Conservation (phyloP, 2,797 vertebrate genomes). For the Lepidocolaptes lacrymiger region DNA sequence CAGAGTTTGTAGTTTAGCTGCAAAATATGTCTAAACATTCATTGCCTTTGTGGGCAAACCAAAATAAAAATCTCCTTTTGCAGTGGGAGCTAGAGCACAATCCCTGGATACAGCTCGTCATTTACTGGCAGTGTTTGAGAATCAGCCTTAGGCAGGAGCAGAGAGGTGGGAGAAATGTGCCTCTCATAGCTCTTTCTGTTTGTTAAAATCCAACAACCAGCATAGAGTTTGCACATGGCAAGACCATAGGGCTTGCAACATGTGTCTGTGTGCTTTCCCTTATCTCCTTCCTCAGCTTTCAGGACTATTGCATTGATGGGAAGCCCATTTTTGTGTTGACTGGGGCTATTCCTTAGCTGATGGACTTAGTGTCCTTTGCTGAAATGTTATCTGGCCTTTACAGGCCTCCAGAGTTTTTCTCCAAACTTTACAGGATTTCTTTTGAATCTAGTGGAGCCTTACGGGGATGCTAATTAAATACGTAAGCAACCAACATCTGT, state of each 20-base stretch:
- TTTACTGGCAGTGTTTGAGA: background rate
- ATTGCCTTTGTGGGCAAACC: background rate
- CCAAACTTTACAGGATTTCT: background rate
- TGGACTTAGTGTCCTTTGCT: background rate
- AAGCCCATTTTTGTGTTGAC: background rate
- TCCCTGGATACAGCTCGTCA: background rate
- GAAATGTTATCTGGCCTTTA: conserved; percentile 23
- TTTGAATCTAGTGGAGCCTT: background rate
- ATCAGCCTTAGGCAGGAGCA: background rate
- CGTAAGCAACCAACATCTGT: background rate
- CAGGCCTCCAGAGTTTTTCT: background rate
- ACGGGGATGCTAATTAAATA: background rate
- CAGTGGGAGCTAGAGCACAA: background rate
- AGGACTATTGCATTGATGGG: background rate
- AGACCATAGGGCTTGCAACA: background rate
- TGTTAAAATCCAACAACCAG: background rate
- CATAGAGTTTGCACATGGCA: background rate
- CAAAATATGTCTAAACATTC: background rate
- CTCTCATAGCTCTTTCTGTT: background rate
- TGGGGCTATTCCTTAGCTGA: background rate
- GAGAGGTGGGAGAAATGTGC: background rate
- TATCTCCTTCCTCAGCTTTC: conserved; percentile 14
- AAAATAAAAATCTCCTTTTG: background rate
- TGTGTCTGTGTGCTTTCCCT: background rate
- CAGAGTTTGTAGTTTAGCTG: background rate